Conservation (phyloP, 2,797 vertebrate species). For the Psittacula echo region DNA sequence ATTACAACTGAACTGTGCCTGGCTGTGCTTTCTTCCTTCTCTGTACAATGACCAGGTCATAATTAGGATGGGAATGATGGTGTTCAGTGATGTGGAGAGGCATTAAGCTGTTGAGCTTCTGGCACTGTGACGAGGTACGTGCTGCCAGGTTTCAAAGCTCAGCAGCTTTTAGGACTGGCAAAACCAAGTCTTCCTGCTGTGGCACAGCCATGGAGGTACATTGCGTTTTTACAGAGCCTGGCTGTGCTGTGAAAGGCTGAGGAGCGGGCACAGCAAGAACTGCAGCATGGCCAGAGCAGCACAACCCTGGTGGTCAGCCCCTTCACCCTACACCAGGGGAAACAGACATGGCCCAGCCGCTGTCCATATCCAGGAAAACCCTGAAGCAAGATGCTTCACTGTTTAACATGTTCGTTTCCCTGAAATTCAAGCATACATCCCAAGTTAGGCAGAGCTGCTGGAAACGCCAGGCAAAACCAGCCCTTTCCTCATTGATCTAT, state of each 20-base stretch:
- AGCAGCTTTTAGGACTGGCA: slow-evolving; percentile 41
- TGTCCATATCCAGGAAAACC: not conserved
- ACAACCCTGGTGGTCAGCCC: not conserved
- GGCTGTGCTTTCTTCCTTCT: slow-evolving; percentile 10
- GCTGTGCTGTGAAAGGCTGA: not conserved
- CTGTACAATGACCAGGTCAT: slow-evolving; percentile 58
- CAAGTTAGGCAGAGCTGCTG: not conserved
- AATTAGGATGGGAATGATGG: slow-evolving; percentile 57
- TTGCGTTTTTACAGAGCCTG: not conserved
- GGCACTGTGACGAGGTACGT: fast-evolving
- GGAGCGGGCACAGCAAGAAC: fast-evolving
- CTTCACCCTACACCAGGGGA: not conserved
- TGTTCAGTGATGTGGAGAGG: slow-evolving; percentile 9
- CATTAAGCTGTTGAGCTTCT: slow-evolving; percentile 31
- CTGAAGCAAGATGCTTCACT: not conserved
- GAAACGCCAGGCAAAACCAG: not conserved
- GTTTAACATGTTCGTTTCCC: fast-evolving
- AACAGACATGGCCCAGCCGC: fast-evolving
- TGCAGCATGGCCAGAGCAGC: fast-evolving
- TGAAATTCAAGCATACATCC: not conserved
- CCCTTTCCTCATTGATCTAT: not conserved
- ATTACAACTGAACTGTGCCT: slow-evolving; percentile 62
- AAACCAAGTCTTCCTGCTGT: not conserved
- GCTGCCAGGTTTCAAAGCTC: slow-evolving; percentile 61
- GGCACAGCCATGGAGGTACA: not conserved